phyloP scores from a whole-genome alignment of 1,140 invertebrate species.

The Trichogramma pretiosum region DNA sequence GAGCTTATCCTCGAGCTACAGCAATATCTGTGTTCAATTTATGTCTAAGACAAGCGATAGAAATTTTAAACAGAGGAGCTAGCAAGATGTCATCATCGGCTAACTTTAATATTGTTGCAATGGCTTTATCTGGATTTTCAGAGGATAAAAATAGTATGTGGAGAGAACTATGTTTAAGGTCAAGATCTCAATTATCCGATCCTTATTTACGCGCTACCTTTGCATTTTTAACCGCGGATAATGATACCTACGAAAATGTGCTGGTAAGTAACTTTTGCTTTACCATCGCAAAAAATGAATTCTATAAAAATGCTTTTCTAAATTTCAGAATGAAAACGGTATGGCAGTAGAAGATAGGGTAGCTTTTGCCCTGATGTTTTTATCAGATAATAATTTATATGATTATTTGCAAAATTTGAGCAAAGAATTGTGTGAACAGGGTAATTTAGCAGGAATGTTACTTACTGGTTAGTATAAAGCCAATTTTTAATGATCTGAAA shows the following conservation, averaged over 20 bases:
- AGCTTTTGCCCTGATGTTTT: conserved; percentile 86
- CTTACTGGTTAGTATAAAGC: conserved; percentile 81
- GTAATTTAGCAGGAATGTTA: conserved; percentile 77
- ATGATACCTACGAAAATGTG: conserved; percentile 69
- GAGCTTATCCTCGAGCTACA: conserved; percentile 71
- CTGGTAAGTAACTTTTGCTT: conserved; percentile 58
- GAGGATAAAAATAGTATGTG: conserved; percentile 75
- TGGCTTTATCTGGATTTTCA: conserved; percentile 82
- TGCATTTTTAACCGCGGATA: conserved; percentile 77
- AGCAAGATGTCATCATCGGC: conserved; percentile 34
- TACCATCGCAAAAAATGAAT: conserved; percentile 6
- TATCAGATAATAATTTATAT: conserved; percentile 69
- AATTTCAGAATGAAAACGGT: conserved; percentile 64
- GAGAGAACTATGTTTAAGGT: conserved; percentile 65
- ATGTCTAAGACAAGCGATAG: conserved; percentile 72
- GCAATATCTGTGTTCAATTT: conserved; percentile 86
- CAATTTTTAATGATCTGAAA: background rate
- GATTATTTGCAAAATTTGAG: conserved; percentile 70
- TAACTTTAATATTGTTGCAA: conserved; percentile 65
- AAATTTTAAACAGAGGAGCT: conserved; percentile 68
- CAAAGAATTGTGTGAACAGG: conserved; percentile 61
- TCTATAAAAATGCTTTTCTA: conserved; percentile 6
- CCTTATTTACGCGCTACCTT: conserved; percentile 88
- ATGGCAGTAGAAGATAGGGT: conserved; percentile 80
- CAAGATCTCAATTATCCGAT: conserved; percentile 66